phyloP scores from a whole-genome alignment of 2,113 vertebrate genomes.

The Melanerpes aurifrons region DNA sequence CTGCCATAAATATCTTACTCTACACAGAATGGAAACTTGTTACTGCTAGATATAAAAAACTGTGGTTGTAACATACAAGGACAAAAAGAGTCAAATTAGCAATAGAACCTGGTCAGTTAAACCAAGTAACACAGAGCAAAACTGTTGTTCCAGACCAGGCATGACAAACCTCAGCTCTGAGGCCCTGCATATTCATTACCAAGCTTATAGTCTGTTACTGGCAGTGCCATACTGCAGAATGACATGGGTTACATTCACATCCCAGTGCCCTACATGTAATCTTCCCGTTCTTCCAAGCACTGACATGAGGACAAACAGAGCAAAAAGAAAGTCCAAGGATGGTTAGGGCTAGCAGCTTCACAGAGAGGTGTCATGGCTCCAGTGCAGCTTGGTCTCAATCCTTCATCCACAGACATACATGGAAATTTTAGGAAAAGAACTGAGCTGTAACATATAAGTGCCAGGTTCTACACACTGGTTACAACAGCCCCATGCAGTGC shows the following conservation, averaged over 20 bases:
- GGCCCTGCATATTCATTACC: not conserved
- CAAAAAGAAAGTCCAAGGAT: not conserved
- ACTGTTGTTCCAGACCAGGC: not conserved
- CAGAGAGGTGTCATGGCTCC: not conserved
- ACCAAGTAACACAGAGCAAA: too few relatives aligned
- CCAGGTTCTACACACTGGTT: too few relatives aligned
- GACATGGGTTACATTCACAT: rapidly evolving
- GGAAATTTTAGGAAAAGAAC: not conserved
- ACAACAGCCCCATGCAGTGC: too few relatives aligned
- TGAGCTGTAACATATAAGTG: not conserved
- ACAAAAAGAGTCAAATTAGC: not conserved
- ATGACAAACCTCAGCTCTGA: not conserved
- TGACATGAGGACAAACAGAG: rapidly evolving
- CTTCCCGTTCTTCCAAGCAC: not conserved
- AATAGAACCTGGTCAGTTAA: not conserved
- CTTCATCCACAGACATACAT: rapidly evolving
- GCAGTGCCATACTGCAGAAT: not conserved
- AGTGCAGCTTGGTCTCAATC: not conserved
- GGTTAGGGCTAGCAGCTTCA: not conserved
- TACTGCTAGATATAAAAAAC: not conserved
- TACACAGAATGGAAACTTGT: not conserved
- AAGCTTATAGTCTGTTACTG: not conserved
- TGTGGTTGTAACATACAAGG: not conserved
- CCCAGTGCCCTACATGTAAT: rapidly evolving
- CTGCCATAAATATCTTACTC: not conserved